These are phyloP conservation scores for Myrmecophaga tridactyla DNA, from an alignment of 2,113 vertebrate species.

Conservation along the genomic window DNA sequence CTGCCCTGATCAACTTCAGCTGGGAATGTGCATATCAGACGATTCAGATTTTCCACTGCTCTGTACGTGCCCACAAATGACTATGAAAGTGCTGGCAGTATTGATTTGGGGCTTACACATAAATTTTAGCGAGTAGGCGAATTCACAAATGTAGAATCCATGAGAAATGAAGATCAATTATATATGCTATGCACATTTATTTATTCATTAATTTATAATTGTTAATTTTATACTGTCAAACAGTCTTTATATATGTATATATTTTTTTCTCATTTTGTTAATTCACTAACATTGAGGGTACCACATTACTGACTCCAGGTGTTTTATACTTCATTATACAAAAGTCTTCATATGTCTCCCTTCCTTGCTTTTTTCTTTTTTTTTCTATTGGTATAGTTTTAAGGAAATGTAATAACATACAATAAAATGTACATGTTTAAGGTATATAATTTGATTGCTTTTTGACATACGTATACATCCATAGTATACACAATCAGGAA, in stretches of 20 bases:
- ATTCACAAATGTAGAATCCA: no score
- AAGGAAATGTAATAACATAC: background rate
- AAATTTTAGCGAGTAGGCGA: no score
- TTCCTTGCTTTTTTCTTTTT: no score
- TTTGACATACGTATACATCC: background rate
- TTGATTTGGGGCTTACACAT: no score
- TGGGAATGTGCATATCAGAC: no score
- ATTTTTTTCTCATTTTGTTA: background rate
- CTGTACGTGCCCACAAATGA: no score
- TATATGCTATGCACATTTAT: background rate
- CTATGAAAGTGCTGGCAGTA: no score
- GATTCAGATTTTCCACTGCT: no score
- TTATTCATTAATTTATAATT: background rate
- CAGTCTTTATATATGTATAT: background rate
- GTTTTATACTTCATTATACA: background rate
- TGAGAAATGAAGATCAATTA: background rate
- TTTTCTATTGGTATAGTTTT: background rate
- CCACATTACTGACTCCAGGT: background rate
- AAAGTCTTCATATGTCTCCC: background rate
- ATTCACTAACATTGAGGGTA: background rate
- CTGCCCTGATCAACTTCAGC: no score
- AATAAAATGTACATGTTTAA: background rate
- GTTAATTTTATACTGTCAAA: background rate
- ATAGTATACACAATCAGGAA: background rate
- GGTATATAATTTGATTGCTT: background rate